Evolutionary conservation across 2,113 vertebrate species (phyloP).

Genomic region (Carlito syrichta): DNA sequence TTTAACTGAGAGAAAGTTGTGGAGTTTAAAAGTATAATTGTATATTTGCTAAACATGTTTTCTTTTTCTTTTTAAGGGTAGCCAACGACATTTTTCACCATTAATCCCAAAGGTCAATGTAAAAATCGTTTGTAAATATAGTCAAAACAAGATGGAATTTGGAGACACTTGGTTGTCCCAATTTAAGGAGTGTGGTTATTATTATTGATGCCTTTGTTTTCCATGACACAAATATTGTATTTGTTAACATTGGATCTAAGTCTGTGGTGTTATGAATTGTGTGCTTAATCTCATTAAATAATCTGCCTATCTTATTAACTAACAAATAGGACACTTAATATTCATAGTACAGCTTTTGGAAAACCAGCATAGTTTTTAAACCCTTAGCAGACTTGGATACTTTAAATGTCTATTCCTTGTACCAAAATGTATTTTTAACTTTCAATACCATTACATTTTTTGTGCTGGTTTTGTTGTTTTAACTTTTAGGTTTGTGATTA

Average conservation of each 20-base stretch:
- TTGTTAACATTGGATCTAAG: constrained; percentile 6
- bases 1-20: constrained; percentile 40
- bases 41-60: constrained; percentile 64
- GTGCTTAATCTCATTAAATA: constrained; percentile 33
- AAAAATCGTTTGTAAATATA: constrained; percentile 60
- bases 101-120: constrained; percentile 42
- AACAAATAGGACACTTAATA: constrained; percentile 25
- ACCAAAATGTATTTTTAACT: constrained; percentile 16
- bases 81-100: constrained; percentile 45
- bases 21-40: constrained; percentile 38
- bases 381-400: not conserved
- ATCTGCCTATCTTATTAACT: constrained; percentile 9
- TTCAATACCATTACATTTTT: constrained; percentile 37
- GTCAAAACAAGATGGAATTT: constrained; percentile 46
- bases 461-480: constrained; percentile 34
- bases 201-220: constrained; percentile 31
- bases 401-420: not conserved
- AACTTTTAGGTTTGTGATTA: constrained; percentile 25
- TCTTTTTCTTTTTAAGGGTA: constrained; percentile 68
- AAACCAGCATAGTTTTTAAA: constrained; percentile 22
- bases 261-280: constrained; percentile 20
- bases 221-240: not conserved
- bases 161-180: not conserved
- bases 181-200: not conserved
- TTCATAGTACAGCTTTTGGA: constrained; percentile 5